Evolutionary conservation across 2,113 vertebrate species (phyloP).

Genomic region (Daubentonia madagascariensis): DNA sequence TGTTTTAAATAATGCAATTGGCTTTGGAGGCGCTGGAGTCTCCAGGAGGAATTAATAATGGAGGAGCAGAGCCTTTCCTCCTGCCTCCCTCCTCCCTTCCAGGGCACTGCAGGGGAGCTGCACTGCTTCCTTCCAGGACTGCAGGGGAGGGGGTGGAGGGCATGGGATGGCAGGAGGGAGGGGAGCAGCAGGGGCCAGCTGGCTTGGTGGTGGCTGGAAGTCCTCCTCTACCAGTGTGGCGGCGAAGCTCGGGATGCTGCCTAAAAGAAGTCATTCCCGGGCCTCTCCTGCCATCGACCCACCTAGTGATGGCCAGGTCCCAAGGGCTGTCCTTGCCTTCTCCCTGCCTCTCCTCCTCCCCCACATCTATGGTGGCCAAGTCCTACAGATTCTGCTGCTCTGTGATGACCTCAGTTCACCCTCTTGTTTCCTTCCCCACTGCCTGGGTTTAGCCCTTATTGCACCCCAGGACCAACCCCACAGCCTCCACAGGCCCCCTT

Average conservation of each 20-base stretch:
- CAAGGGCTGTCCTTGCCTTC: too few relatives aligned
- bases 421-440: not conserved
- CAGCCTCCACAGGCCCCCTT: not conserved
- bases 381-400: not conserved
- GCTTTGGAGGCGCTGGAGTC: slow-evolving; percentile 62
- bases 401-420: not conserved
- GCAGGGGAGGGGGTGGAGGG: too few relatives aligned
- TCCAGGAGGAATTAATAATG: slow-evolving; percentile 67
- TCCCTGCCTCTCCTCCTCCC: not conserved
- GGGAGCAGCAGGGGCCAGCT: not conserved
- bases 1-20: slow-evolving; percentile 78
- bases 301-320: not conserved
- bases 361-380: fast-evolving
- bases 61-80: slow-evolving; percentile 44
- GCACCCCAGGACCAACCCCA: not conserved
- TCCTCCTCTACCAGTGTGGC: too few relatives aligned
- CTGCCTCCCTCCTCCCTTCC: not conserved
- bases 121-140: not conserved
- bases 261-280: not conserved
- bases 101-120: not conserved
- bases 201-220: not conserved
- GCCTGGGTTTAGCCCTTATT: not conserved
- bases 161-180: not conserved
- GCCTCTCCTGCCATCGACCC: not conserved
- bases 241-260: not conserved